Evolutionary conservation across 92 coral and sea anemone species (phyloP).

Genomic region (Bergia puertoricense): DNA sequence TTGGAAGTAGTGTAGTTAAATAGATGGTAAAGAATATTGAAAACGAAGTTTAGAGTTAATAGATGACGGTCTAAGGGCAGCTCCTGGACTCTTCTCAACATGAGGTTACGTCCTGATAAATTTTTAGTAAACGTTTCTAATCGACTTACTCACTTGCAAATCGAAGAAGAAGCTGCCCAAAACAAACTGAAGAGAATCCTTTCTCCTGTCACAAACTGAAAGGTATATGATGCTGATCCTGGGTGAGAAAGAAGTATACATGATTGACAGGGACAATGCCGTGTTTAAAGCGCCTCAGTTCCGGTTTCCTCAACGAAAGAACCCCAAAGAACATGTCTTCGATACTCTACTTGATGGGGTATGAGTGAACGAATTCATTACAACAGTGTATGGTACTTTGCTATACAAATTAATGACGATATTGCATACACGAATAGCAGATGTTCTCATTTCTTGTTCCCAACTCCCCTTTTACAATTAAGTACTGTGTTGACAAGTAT

Average conservation of each 20-base stretch:
- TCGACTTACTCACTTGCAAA: background rate
- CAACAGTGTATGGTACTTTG: background rate
- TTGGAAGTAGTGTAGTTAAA: no score
- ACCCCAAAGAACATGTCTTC: slow-evolving; percentile 71
- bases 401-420: background rate
- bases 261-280: slow-evolving; percentile 91
- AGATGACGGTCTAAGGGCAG: background rate
- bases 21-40: no score
- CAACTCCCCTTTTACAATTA: background rate
- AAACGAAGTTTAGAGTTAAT: background rate
- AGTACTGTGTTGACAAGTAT: background rate
- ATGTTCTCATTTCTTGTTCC: background rate
- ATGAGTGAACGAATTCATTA: slow-evolving; percentile 25
- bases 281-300: slow-evolving; percentile 97
- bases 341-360: slow-evolving; percentile 96
- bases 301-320: slow-evolving; percentile 91
- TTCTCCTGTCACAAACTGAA: background rate
- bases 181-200: background rate
- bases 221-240: slow-evolving; percentile 93
- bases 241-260: slow-evolving; percentile 74
- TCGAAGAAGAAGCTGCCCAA: background rate
- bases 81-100: background rate
- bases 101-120: background rate
- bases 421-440: background rate
- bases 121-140: background rate